Conservation (phyloP, 2,113 vertebrate species). For the Crotalus helleri region DNA sequence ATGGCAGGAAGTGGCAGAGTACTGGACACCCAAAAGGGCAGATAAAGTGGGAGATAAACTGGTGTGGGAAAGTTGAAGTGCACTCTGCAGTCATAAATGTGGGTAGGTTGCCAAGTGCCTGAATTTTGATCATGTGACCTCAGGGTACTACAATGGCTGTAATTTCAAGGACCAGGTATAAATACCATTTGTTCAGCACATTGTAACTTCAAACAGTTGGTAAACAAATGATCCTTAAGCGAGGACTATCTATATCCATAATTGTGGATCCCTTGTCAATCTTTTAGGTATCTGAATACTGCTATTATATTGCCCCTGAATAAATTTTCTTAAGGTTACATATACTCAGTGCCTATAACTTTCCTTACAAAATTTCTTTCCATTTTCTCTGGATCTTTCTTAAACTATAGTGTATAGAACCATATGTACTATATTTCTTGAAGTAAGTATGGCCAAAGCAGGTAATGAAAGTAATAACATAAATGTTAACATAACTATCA, state of each 20-base stretch:
- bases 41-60: background rate
- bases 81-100: background rate
- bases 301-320: background rate
- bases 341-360: background rate
- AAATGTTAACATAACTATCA: background rate
- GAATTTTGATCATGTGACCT: background rate
- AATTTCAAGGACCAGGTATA: background rate
- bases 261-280: background rate
- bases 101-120: background rate
- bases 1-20: background rate
- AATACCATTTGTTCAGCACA: background rate
- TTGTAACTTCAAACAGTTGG: background rate
- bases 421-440: background rate
- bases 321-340: background rate
- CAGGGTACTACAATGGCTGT: background rate
- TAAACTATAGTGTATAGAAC: background rate
- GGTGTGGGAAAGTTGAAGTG: background rate
- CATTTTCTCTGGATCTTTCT: background rate
- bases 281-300: background rate
- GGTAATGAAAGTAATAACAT: background rate
- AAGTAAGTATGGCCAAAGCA: background rate
- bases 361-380: background rate
- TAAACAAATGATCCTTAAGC: background rate
- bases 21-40: background rate
- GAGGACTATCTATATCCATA: background rate